Evolutionary conservation across 92 coral and sea anemone species (phyloP).

Genomic region (Parazoanthus atlanticus): DNA sequence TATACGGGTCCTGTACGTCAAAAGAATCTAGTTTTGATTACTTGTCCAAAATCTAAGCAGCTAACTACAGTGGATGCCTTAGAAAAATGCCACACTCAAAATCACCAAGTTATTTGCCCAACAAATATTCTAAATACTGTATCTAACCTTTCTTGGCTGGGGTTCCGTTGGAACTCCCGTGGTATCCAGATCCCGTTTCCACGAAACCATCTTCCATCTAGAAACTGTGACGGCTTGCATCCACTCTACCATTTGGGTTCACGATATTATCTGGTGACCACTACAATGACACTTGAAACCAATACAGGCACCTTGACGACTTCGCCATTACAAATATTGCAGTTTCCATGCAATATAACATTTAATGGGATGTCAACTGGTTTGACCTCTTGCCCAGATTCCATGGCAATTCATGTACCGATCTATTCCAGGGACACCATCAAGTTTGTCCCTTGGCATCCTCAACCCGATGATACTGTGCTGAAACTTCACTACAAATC

Average conservation of each 20-base stretch:
- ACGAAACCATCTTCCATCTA: constrained; percentile 34
- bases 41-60: constrained; percentile 27
- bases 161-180: constrained; percentile 44
- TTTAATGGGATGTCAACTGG: constrained; percentile 40
- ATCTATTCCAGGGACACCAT: constrained; percentile 24
- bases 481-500: constrained; percentile 2
- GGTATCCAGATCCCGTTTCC: constrained; percentile 36
- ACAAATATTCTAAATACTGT: constrained; percentile 40
- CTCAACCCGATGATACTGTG: not conserved
- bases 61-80: constrained; percentile 14
- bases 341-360: constrained; percentile 56
- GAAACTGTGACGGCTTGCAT: constrained; percentile 43
- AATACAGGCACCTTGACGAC: constrained; percentile 30
- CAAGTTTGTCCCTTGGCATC: constrained; percentile 14
- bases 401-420: constrained; percentile 41
- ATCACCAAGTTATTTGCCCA: constrained; percentile 40
- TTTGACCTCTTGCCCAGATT: constrained; percentile 43
- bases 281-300: constrained; percentile 26
- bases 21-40: constrained; percentile 44
- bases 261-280: constrained; percentile 46
- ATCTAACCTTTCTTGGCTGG: constrained; percentile 55
- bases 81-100: constrained; percentile 38
- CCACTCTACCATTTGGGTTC: constrained; percentile 53
- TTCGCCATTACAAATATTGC: constrained; percentile 47
- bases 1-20: constrained; percentile 53